Percentiles rank a stretch among this genome's conserved stretches.
These are phyloP conservation scores for Scatophagus argus DNA, from an alignment of 2,113 vertebrate species.

Conservation along the genomic window DNA sequence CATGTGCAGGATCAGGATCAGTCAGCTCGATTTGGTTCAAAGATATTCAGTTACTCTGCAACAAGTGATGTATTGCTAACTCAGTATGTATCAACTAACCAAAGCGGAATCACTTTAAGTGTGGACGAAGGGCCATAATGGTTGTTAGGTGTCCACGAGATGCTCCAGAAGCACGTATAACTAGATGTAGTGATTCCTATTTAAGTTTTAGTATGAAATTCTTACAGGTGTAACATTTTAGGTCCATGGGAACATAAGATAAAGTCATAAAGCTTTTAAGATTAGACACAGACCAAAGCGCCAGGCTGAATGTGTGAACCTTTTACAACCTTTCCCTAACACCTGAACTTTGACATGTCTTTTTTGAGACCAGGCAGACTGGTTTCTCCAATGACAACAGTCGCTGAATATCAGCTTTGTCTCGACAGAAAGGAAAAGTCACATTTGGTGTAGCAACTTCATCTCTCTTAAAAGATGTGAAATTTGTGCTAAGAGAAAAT, in stretches of 20 bases:
- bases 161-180: not conserved
- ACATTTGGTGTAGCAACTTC: constrained; percentile 1
- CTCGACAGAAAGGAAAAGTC: not conserved
- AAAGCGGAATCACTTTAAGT: not conserved
- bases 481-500: too few relatives aligned
- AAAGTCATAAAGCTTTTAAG: not conserved
- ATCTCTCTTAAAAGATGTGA: not conserved
- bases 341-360: constrained; percentile 51
- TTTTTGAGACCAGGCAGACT: not conserved
- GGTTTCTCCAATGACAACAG: constrained; percentile 6
- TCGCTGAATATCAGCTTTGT: constrained; percentile 25
- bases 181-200: too few relatives aligned
- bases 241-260: not conserved
- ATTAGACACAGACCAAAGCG: not conserved
- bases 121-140: not conserved
- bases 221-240: not conserved
- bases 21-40: not conserved
- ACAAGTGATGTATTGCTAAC: not conserved
- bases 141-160: not conserved
- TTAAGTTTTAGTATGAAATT: not conserved
- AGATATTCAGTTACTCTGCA: constrained; percentile 21
- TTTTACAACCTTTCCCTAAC: constrained; percentile 15
- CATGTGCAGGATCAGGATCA: not conserved
- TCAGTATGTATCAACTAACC: not conserved
- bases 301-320: not conserved